Conservation (phyloP, 1,140 invertebrate species). For the Megathymus violae region DNA sequence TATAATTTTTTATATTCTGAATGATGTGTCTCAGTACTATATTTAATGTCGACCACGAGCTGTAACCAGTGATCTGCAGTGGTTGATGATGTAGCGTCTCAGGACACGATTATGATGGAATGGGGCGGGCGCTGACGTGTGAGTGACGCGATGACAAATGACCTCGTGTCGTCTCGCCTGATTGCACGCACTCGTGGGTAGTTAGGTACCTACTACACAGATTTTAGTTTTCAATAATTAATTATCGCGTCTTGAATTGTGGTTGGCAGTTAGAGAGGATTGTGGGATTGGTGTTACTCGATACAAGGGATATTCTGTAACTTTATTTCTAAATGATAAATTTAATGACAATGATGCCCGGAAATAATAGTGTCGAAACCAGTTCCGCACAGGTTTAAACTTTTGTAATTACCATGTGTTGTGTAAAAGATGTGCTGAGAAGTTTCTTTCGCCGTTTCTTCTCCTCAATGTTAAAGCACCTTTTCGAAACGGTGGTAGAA, state of each 20-base stretch:
- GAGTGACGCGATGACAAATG: conserved; percentile 73
- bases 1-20: neutral
- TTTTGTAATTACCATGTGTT: too few species aligned
- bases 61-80: neutral
- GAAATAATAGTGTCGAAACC: too few species aligned
- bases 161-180: conserved; percentile 42
- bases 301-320: neutral
- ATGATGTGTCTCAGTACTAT: conserved; percentile 13
- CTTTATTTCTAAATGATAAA: too few species aligned
- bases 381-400: too few species aligned
- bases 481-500: too few species aligned
- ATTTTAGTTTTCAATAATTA: conserved; percentile 39
- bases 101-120: conserved; percentile 51
- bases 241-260: conserved; percentile 39
- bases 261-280: neutral
- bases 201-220: neutral
- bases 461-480: too few species aligned
- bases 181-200: conserved; percentile 12
- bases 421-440: too few species aligned
- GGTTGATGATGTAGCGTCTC: neutral
- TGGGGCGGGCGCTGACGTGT: conserved; percentile 63
- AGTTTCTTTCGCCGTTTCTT: too few species aligned
- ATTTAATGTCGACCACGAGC: conserved; percentile 15
- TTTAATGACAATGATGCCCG: too few species aligned
- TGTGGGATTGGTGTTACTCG: neutral